A percentile compares a stretch with the other conserved stretches of the same genome.
Conservation (phyloP, 2,888 invertebrate genomes). For the Phrixothrix hirtus region DNA sequence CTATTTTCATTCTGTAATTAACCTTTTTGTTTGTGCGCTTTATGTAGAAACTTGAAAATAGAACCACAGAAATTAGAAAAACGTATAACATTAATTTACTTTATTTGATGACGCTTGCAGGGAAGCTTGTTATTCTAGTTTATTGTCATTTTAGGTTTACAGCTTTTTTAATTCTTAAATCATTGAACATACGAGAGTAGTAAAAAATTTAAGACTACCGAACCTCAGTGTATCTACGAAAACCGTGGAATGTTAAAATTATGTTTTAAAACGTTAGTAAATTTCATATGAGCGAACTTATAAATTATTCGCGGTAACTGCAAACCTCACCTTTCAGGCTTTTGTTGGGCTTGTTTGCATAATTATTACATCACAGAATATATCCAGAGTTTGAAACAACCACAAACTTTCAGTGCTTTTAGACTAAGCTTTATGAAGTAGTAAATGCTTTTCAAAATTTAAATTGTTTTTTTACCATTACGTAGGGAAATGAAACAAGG, state of each 20-base stretch:
- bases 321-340: slow-evolving; percentile 23
- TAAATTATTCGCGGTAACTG: slow-evolving; percentile 24
- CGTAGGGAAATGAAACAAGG: background rate
- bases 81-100: too few relatives aligned
- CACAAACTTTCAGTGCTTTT: slow-evolving; percentile 23
- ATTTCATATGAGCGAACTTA: slow-evolving; percentile 19
- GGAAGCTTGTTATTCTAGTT: too few relatives aligned
- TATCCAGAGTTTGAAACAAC: slow-evolving; percentile 25
- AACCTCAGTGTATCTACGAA: slow-evolving; percentile 3
- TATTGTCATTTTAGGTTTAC: too few relatives aligned
- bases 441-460: slow-evolving; percentile 17
- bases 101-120: too few relatives aligned
- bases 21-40: too few relatives aligned
- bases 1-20: too few relatives aligned
- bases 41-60: too few relatives aligned
- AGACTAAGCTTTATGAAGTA: slow-evolving; percentile 19
- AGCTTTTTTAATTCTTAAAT: too few relatives aligned
- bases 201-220: too few relatives aligned
- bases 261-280: slow-evolving; percentile 25
- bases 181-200: too few relatives aligned
- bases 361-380: slow-evolving; percentile 24
- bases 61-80: too few relatives aligned
- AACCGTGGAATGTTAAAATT: slow-evolving; percentile 18
- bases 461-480: slow-evolving; percentile 6
- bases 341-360: slow-evolving; percentile 28